Conservation (phyloP, 2,888 invertebrate species). For the Hanleya hanleyi region DNA sequence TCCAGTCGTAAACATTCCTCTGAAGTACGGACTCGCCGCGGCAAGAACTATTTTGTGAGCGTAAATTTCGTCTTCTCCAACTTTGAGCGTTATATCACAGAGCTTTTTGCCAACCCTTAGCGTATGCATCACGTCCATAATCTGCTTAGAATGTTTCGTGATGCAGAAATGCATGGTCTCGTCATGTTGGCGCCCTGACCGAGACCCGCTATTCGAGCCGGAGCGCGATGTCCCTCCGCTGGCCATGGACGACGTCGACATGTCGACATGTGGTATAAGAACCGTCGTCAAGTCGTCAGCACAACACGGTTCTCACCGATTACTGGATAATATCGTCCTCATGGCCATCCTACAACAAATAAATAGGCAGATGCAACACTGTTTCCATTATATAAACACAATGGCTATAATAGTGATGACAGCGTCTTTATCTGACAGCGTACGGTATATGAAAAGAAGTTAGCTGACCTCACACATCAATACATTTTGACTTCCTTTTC, state of each 20-base stretch:
- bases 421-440: too few relatives aligned
- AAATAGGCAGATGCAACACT: too few relatives aligned
- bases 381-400: too few relatives aligned
- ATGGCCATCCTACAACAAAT: too few relatives aligned
- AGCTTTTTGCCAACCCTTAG: slow-evolving; percentile 92
- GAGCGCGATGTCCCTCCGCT: not conserved
- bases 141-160: slow-evolving; percentile 81
- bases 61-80: slow-evolving; percentile 86
- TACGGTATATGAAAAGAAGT: too few relatives aligned
- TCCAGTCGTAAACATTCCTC: slow-evolving; percentile 95
- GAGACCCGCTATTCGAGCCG: not conserved
- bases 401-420: too few relatives aligned
- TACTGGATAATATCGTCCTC: too few relatives aligned
- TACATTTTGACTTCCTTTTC: too few relatives aligned
- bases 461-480: too few relatives aligned
- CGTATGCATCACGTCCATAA: slow-evolving; percentile 90
- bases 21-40: slow-evolving; percentile 92
- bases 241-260: not conserved
- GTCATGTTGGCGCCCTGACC: not conserved
- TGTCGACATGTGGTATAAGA: too few relatives aligned
- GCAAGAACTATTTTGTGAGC: slow-evolving; percentile 90
- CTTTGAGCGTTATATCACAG: slow-evolving; percentile 81
- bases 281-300: too few relatives aligned
- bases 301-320: too few relatives aligned
- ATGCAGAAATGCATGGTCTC: slow-evolving; percentile 45